A percentile compares a stretch with the other conserved stretches of the same genome.
phyloP scores from a whole-genome alignment of 2,888 invertebrate genomes.

The Palloptera scutellata region DNA sequence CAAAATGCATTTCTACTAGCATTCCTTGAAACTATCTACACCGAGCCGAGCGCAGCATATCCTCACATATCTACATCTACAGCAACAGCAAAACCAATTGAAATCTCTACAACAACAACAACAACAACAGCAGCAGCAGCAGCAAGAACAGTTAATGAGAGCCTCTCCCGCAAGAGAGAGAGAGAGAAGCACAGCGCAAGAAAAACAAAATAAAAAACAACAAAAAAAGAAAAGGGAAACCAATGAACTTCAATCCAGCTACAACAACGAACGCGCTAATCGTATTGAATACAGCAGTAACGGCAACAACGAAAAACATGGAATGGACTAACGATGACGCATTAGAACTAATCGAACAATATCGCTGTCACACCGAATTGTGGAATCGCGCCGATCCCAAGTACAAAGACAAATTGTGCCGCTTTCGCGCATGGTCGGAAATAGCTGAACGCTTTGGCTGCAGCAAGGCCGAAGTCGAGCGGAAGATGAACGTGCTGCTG shows the following conservation, averaged over 20 bases:
- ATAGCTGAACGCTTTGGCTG: slow-evolving; percentile 62
- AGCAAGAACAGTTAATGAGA: background rate
- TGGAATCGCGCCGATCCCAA: slow-evolving; percentile 63
- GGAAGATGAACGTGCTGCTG: slow-evolving; percentile 62
- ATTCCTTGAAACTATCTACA: slow-evolving; percentile 43
- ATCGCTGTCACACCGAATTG: slow-evolving; percentile 60
- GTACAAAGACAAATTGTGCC: slow-evolving; percentile 61
- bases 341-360: slow-evolving; percentile 61
- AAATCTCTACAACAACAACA: background rate
- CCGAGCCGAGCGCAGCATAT: background rate
- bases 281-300: slow-evolving; percentile 26
- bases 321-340: slow-evolving; percentile 64
- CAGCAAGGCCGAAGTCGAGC: slow-evolving; percentile 63
- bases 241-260: slow-evolving; percentile 54
- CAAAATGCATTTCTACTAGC: slow-evolving; percentile 48
- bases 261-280: slow-evolving; percentile 38
- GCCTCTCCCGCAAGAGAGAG: background rate
- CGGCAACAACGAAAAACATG: slow-evolving; percentile 49
- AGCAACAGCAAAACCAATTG: background rate
- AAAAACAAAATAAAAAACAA: background rate
- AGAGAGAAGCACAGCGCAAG: background rate
- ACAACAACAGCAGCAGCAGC: slow-evolving; percentile 23
- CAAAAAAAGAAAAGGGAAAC: background rate
- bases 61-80: background rate
- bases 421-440: slow-evolving; percentile 62